Evolutionary conservation across 2,113 vertebrate genomes (phyloP), one percentile per base, ranked within the genome.

Genomic region (Anolis carolinensis): DNA sequence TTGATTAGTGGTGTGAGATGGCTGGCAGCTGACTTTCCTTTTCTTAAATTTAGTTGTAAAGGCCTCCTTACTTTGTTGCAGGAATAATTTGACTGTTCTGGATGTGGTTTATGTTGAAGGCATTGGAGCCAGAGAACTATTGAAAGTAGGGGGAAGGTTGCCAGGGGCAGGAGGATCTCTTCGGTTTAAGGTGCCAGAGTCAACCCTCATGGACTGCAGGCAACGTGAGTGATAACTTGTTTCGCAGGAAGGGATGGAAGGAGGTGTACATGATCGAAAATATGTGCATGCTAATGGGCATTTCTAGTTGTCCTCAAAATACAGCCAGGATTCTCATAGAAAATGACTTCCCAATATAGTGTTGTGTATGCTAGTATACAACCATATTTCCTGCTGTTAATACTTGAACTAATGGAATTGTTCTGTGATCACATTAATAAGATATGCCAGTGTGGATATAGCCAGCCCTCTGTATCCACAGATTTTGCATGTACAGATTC

Each of bases 111-210:
- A 10, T 0, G 97, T 99, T 85, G 97, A 97, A 94, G 99, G 99
- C 65, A 96, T 98, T 39, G 99, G 98, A 80, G 98, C 98, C 4
- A 97, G 97, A 93, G 99, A 99, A 93, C 92, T 99, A 83, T 96
- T 99, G 68, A 97, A 97, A 92, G 97, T 99, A 1, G 99, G 99
- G 0, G 98, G 98, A 50, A 98, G 98, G 83, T 95, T 99, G 4
- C 98, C 99, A 0, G 98, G 98, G 0, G 87, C 97, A 0, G 97
- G 97, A 73, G 97, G 97, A 2, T 99, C 98, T 0, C 97, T 99
- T 62, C 96, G 99, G 71, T 99, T 99, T 90, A 99, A 99, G 36
- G 98, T 99, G 81, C 99, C 98, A 14, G 98, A 99, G 91, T 98
- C 99, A 20, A 98, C 97, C 0, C 97, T 99, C 1, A 98, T 99